A percentile compares a stretch with the other conserved stretches of the same genome.
Conservation (phyloP, 2,797 vertebrate species). For the Sorex maritimensis region DNA sequence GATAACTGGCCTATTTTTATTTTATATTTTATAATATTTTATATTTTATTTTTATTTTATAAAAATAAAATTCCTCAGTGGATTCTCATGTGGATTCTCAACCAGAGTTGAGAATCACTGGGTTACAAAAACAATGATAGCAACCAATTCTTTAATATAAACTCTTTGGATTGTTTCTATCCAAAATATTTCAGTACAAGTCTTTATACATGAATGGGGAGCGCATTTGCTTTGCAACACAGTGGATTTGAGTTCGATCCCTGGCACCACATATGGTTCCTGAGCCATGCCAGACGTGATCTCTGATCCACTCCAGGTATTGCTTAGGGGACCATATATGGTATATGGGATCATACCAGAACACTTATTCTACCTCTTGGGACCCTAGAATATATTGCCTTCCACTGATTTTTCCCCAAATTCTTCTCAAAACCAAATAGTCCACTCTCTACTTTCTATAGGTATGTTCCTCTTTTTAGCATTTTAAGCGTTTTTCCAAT, state of each 20-base stretch:
- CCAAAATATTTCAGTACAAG: constrained; percentile 43
- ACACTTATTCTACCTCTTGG: no score
- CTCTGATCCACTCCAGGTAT: not conserved
- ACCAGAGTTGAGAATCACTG: not conserved
- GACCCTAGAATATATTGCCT: not conserved
- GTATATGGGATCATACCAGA: no score
- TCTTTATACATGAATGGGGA: not conserved
- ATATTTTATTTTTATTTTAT: no score
- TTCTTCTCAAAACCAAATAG: constrained; percentile 61
- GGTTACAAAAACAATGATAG: not conserved
- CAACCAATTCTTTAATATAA: not conserved
- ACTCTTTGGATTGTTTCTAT: constrained; percentile 31
- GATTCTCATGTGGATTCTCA: not conserved
- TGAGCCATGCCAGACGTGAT: no score
- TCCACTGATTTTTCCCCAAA: constrained; percentile 12
- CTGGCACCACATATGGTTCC: no score
- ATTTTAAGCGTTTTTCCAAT: constrained; percentile 46
- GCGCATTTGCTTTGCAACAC: no score
- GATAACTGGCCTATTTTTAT: not conserved
- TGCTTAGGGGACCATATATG: no score
- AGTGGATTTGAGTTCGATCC: no score
- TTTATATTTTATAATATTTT: no score
- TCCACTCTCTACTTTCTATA: not conserved
- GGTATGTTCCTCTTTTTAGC: not conserved
- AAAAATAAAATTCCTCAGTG: constrained; percentile 47